Evolutionary conservation across 2,797 vertebrate species (phyloP), one percentile per base, ranked within the genome.

Genomic region (Tokudaia tokunoshimensis): DNA sequence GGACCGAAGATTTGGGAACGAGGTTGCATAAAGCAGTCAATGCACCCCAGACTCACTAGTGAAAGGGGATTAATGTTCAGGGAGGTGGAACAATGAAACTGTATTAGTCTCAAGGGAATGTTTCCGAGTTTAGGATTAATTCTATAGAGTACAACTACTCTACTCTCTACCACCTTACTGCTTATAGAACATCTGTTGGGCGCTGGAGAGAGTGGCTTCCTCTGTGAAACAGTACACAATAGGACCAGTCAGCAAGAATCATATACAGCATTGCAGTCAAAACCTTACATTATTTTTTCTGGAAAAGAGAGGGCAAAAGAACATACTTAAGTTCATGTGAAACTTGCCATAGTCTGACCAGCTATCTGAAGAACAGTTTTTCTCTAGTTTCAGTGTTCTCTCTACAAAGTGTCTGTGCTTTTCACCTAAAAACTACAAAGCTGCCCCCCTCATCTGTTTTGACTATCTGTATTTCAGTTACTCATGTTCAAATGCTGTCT

Each of bases 71-170:
- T 85, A 75, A 92, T 85, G 22, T 70, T 47, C 76, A 70, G 13
- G 12, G 78, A 94, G 86, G 20, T 44, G 63, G 75, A 91, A 92
- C 65, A 79, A 29, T 87, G 84, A 29, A 78, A 89, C 94, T 34
- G 44, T 4, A 70, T 88, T 87, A 88, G 55, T 92, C 92, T 93
- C 81, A 6, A 85, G 72, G 74, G 92, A 94, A 10, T n/a, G 1
- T 55, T 26, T 92, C 59, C 72, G 93, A 93, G 41, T 34, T 10
- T 83, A 15, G 50, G 78, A 96, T 22, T 61, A 72, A 91, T 19
- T 87, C 84, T 79, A 70, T 37, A 9, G 17, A 93, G 75, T 31
- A 29, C 1, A 85, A 31, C 3, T 17, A 75, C 65, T 81, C 52
- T 19, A 13, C 37, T 50, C 63, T 79, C 50, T 15, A 12, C 41